Evolutionary conservation across 2,888 invertebrate genomes (phyloP), one percentile per base, ranked within the genome.

Genomic region (Gymnoscelis rufifasciata): DNA sequence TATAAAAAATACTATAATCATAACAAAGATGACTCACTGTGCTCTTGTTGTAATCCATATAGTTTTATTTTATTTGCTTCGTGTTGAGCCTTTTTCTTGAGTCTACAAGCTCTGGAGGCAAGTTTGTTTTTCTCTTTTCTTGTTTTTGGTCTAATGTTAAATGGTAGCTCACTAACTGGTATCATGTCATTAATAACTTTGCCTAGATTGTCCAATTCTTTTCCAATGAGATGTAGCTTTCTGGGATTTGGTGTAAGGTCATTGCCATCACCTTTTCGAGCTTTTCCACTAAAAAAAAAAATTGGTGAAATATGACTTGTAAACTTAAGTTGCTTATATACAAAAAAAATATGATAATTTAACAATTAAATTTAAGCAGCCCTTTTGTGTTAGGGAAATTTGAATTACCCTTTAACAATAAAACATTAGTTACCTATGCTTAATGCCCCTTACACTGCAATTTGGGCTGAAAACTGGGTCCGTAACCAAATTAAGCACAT

Each of bases 11-110:
- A 33, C 10, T 13, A 36, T 90, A 90, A 31, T 28, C 26, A 38
- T 11, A 38, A 28, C n/a, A 23, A 44, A 23, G 14, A 7, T 28
- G 52, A 91, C 94, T 92, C 89, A 97, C 97, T 95, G 79, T 98
- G 98, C 83, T 99, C 98, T 66, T 92, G 92, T 79, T 98, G 97
- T 61, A 99, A 89, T 27, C 98, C 98, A 73, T 92, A 95, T 1
- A 98, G 87, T 87, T 98, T 98, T 44, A 99, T 92, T 86, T 99
- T 99, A 75, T 98, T 98, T 1, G 99, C 98, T 83, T 99, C 99
- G 77, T 99, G 98, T 74, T 98, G 98, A 3, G 99, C 99, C 86
- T 98, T 99, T 83, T 99, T 99, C 91, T 99, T 99, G 68, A 99
- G 89, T 26, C 98, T 92, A 76, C 98, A 99, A 24, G 98, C 98